Conservation (phyloP, 2,888 invertebrate species). For the Sphaeridia pumilis region DNA sequence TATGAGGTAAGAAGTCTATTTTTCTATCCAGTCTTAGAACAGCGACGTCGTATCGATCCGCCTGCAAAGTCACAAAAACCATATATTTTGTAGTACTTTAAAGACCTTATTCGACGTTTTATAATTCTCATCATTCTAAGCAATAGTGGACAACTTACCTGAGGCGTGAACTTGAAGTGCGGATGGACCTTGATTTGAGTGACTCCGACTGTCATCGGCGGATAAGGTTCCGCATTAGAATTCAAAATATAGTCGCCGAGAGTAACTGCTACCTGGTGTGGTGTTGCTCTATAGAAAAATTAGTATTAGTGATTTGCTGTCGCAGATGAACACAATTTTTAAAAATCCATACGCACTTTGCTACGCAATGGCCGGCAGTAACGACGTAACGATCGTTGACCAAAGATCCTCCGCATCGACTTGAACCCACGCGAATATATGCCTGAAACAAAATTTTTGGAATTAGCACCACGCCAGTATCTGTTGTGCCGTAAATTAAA, state of each 20-base stretch:
- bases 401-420: conserved; percentile 84
- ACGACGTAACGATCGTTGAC: conserved; percentile 75
- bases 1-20: conserved; percentile 76
- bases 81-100: no score
- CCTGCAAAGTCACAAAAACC: conserved; percentile 39
- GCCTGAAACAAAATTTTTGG: conserved; percentile 42
- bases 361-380: conserved; percentile 79
- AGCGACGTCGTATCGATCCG: conserved; percentile 74
- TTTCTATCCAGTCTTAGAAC: conserved; percentile 74
- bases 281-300: conserved; percentile 53
- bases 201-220: conserved; percentile 87
- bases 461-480: background rate
- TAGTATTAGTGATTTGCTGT: conserved; percentile 15
- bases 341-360: conserved; percentile 44
- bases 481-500: background rate
- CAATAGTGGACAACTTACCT: conserved; percentile 41
- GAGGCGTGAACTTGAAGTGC: conserved; percentile 83
- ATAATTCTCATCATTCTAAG: background rate
- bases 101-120: no score
- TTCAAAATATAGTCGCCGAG: conserved; percentile 88
- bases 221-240: conserved; percentile 78
- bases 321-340: background rate
- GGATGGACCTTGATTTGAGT: conserved; percentile 80
- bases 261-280: conserved; percentile 82
- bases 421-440: conserved; percentile 84